These are phyloP conservation scores for Agrotis puta DNA, from an alignment of 2,888 invertebrate species.

Conservation along the genomic window DNA sequence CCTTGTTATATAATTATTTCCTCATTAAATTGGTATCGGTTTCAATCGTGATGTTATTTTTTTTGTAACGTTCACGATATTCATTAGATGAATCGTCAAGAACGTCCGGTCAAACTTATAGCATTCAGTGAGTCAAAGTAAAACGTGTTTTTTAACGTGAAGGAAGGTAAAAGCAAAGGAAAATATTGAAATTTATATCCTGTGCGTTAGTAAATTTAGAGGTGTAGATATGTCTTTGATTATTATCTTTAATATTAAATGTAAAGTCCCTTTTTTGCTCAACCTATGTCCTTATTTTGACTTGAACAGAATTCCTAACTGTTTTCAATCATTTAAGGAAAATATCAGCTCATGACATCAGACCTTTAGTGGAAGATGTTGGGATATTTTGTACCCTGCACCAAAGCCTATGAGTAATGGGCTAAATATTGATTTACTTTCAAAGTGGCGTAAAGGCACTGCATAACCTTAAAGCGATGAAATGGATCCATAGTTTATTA, in stretches of 20 bases:
- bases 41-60: slow-evolving; percentile 31
- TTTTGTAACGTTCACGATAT: slow-evolving; percentile 40
- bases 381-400: too few species aligned
- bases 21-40: slow-evolving; percentile 41
- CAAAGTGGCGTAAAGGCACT: neutral
- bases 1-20: slow-evolving; percentile 51
- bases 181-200: neutral
- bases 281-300: neutral
- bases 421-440: slow-evolving; percentile 14
- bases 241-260: neutral
- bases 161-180: slow-evolving; percentile 1
- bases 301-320: neutral
- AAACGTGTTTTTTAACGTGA: neutral
- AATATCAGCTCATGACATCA: too few species aligned
- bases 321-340: neutral
- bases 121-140: neutral
- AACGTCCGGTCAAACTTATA: neutral
- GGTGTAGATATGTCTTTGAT: neutral
- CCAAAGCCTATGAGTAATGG: neutral
- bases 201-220: neutral
- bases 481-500: slow-evolving; percentile 22
- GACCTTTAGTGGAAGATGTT: too few species aligned
- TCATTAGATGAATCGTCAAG: slow-evolving; percentile 14
- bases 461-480: neutral
- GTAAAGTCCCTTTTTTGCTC: neutral